phyloP scores from a whole-genome alignment of 2,888 invertebrate species.

The Schizotus pectinicornis region DNA sequence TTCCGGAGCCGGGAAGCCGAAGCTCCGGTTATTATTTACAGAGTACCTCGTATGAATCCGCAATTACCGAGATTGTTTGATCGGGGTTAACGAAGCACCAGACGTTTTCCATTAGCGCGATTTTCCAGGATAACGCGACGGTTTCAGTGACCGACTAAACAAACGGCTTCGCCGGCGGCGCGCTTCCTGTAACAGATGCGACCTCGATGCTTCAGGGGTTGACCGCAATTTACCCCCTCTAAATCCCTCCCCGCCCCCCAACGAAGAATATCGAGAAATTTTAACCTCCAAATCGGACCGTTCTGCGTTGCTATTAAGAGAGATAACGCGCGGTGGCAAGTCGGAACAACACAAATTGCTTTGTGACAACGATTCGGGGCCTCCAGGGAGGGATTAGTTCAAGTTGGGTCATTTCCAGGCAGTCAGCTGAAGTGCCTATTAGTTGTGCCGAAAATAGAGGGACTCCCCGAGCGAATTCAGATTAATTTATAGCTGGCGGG shows the following conservation, averaged over 20 bases:
- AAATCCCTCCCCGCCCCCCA: constrained; percentile 2
- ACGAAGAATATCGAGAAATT: constrained; percentile 9
- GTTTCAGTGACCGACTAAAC: constrained; percentile 14
- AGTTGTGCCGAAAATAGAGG: constrained; percentile 14
- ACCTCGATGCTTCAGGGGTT: constrained; percentile 13
- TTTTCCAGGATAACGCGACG: constrained; percentile 3
- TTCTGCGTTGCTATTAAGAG: too few species aligned
- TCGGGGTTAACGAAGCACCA: constrained; percentile 26
- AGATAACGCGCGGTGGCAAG: too few species aligned
- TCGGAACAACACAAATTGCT: constrained; percentile 7
- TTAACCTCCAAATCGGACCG: too few species aligned
- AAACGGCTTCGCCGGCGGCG: background rate
- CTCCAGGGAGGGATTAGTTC: constrained; percentile 19
- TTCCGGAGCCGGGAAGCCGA: too few species aligned
- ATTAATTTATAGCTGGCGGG: constrained; percentile 12
- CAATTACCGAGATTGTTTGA: constrained; percentile 33
- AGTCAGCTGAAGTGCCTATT: constrained; percentile 17
- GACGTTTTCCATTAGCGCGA: constrained; percentile 15
- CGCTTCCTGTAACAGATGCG: constrained; percentile 18
- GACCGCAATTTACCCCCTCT: constrained; percentile 16
- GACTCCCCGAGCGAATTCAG: constrained; percentile 12
- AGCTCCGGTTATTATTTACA: constrained; percentile 27
- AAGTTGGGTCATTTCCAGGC: constrained; percentile 16
- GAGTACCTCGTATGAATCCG: constrained; percentile 26
- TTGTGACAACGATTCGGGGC: constrained; percentile 10